A percentile compares a stretch with the other conserved stretches of the same genome.
These are phyloP conservation scores for Martes martes DNA, from an alignment of 2,113 vertebrate genomes.

Conservation along the genomic window DNA sequence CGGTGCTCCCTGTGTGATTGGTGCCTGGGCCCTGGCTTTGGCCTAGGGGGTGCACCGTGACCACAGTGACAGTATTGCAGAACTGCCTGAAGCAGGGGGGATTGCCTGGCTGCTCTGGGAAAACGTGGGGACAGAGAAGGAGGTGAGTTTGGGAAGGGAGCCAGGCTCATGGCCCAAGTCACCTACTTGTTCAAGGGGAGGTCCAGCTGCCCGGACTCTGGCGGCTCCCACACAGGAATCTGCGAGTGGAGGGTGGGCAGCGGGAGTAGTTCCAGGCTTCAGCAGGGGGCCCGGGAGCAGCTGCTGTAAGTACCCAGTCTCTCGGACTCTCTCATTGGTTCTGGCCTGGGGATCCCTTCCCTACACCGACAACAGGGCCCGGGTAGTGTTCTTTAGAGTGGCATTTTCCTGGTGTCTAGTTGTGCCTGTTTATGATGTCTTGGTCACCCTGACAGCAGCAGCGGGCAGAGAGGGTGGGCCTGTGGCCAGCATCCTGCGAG, in stretches of 20 bases:
- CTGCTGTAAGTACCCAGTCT: background rate
- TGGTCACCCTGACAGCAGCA: background rate
- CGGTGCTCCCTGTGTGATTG: no score
- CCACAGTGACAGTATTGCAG: fast-evolving
- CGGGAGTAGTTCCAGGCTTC: background rate
- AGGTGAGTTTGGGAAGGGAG: background rate
- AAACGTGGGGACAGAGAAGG: background rate
- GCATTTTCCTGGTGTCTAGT: background rate
- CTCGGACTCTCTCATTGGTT: background rate
- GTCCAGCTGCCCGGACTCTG: background rate
- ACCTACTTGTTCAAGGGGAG: background rate
- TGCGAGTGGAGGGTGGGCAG: background rate
- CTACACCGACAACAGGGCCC: background rate
- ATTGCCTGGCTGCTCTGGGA: background rate
- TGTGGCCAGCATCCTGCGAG: background rate
- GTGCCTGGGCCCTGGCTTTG: background rate
- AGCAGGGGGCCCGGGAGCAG: background rate
- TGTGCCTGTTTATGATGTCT: background rate
- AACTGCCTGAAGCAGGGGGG: background rate
- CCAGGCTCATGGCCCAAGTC: background rate
- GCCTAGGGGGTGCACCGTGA: background rate
- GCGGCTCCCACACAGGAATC: background rate
- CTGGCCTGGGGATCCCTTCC: background rate
- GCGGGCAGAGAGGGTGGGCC: background rate
- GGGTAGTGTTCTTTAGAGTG: background rate